Base-by-base conservation (phyloP, 2,888 invertebrate genomes). In the Stramonita haemastoma region DNA sequence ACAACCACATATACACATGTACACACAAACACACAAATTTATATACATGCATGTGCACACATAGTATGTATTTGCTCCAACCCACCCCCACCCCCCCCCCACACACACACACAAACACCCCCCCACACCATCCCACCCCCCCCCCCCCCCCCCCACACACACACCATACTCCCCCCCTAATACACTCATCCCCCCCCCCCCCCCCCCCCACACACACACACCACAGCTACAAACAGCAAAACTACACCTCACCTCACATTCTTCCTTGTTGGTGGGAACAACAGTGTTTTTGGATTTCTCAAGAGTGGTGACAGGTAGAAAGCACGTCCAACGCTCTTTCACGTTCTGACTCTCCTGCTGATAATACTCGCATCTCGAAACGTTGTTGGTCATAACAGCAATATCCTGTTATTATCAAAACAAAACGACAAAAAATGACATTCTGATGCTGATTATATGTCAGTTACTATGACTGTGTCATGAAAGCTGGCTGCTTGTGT, bases 381-480 rank as follows among this genome's bases (percentile, higher is more conserved):
- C 94, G 91, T 95, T 92, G 91, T 95, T 95, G 15, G 95, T 95
- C 93, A 95, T 87, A 22, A 95, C 93, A 22, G 94, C 95, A 87
- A 95, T 93, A 90, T 95, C 95, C 95, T 95, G 90, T 19, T 32
- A 32, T 32, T 15, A 34, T n/a, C 73, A 73, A n/a, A 22, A 73
- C 26, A 26, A 2, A 46, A 2, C 46, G 8, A 46, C 46, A 46
- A 46, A 46, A 46, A 46, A 46, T 46, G 46, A 46, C 46, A 46
- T 46, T 46, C 46, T 46, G 46, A 46, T 46, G 46, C 46, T 46
- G 8, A 46, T n/a, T n/a, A n/a, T 46, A 46, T 46, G 46, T 46
- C 46, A 46, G n/a, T 46, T 46, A 46, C n/a, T n/a, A n/a, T n/a
- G n/a, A n/a, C n/a, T 46, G 46, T 46, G 46, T 46, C 46, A 46